Percentiles rank a stretch among this genome's conserved stretches.
Conservation (phyloP, 2,888 invertebrate genomes). For the Oligia latruncula region DNA sequence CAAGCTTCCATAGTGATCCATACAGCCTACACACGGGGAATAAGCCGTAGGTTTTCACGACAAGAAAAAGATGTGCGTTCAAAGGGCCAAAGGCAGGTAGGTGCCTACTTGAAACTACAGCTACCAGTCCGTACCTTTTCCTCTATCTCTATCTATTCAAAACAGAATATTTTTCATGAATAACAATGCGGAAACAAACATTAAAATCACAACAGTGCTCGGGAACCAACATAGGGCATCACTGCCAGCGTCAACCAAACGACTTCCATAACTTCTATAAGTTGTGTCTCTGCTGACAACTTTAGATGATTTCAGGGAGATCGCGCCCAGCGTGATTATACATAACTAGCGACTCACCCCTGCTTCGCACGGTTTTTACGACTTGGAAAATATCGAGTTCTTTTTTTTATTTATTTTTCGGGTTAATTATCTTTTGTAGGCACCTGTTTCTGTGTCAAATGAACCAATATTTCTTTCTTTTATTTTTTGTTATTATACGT, state of each 20-base stretch:
- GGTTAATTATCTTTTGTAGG: neutral
- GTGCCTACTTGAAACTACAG: neutral
- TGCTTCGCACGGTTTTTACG: neutral
- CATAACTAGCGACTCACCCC: neutral
- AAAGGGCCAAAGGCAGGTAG: neutral
- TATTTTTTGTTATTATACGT: too few species aligned
- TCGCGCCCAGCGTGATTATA: constrained; percentile 45
- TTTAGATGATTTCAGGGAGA: constrained; percentile 72
- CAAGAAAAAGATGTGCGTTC: neutral
- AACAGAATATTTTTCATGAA: constrained; percentile 10
- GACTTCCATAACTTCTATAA: constrained; percentile 83
- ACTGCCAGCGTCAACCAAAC: constrained; percentile 68
- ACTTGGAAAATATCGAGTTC: neutral
- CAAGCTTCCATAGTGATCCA: neutral
- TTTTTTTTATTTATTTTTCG: neutral
- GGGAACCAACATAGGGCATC: constrained; percentile 41
- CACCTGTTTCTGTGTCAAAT: neutral
- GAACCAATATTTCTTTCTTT: neutral
- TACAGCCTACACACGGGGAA: neutral
- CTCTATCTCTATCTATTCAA: too few species aligned
- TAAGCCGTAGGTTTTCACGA: neutral
- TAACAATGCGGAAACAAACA: constrained; percentile 36
- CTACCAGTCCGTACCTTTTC: neutral
- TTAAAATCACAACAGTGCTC: constrained; percentile 35
- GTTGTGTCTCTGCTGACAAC: constrained; percentile 69